These are phyloP conservation scores for Parnassius mnemosyne DNA, from an alignment of 2,888 invertebrate genomes.

Conservation along the genomic window DNA sequence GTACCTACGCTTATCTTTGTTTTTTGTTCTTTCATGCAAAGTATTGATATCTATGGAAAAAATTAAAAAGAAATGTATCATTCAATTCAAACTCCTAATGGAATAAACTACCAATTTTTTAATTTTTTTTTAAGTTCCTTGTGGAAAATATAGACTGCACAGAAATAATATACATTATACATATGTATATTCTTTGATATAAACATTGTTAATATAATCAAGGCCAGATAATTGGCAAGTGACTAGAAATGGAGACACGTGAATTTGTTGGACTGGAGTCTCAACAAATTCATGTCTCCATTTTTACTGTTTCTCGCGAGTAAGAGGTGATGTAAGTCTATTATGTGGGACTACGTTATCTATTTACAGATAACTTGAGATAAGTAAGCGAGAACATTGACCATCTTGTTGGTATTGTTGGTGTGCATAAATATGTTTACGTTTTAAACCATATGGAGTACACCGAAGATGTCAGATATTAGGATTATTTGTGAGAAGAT, in stretches of 20 bases:
- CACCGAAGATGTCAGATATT: no score
- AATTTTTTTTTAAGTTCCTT: background rate
- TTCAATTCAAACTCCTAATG: no score
- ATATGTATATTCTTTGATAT: background rate
- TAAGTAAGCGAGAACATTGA: slow-evolving; percentile 8
- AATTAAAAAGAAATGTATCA: no score
- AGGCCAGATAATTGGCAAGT: slow-evolving; percentile 3
- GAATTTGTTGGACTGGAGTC: background rate
- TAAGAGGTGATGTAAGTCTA: slow-evolving; percentile 14
- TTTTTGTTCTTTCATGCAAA: no score
- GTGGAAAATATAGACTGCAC: background rate
- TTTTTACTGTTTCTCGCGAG: slow-evolving; percentile 10
- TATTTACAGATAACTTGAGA: slow-evolving; percentile 12
- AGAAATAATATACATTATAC: no score
- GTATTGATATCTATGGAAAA: no score
- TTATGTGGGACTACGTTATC: slow-evolving; percentile 10
- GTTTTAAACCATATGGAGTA: background rate
- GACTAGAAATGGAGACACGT: no score
- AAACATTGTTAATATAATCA: slow-evolving; percentile 19
- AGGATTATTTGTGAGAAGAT: no score
- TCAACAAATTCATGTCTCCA: slow-evolving; percentile 5
- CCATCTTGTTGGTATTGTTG: slow-evolving; percentile 7
- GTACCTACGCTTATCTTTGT: no score
- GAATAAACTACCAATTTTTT: no score
- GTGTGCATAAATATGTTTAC: slow-evolving; percentile 6